These are phyloP conservation scores for Neostethus bicornis DNA, from an alignment of 2,797 vertebrate genomes.

Conservation along the genomic window DNA sequence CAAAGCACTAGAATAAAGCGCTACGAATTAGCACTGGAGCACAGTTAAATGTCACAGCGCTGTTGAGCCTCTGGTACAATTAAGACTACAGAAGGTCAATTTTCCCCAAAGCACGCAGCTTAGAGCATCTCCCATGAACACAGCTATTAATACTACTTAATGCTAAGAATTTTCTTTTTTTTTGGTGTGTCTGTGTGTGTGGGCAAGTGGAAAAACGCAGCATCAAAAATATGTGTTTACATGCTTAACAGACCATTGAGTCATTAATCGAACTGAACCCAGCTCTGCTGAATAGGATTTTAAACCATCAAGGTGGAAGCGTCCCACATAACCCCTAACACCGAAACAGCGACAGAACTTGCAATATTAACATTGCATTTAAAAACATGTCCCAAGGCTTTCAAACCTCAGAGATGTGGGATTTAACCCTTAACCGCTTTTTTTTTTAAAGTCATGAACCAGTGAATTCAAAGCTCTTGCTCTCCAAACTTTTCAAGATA, in stretches of 20 bases:
- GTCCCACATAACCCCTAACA: conserved; percentile 10
- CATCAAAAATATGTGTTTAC: conserved; percentile 29
- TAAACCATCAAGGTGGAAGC: conserved; percentile 29
- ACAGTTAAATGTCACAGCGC: conserved; percentile 71
- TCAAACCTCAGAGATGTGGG: too few relatives aligned
- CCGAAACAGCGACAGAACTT: background rate
- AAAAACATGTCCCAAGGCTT: background rate
- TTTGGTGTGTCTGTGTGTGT: conserved; percentile 22
- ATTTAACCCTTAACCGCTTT: too few relatives aligned
- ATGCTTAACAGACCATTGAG: conserved; percentile 24
- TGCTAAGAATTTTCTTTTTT: conserved; percentile 54
- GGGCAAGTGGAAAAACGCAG: conserved; percentile 13
- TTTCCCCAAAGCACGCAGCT: conserved; percentile 60
- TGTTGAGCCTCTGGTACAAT: conserved; percentile 71
- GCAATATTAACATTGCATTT: background rate
- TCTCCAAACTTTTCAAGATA: too few relatives aligned
- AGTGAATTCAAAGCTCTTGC: too few relatives aligned
- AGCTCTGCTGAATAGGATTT: conserved; percentile 42
- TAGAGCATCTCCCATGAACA: conserved; percentile 51
- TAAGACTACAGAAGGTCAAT: conserved; percentile 76
- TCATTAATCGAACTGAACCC: conserved; percentile 42
- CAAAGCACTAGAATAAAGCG: conserved; percentile 65
- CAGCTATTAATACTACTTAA: conserved; percentile 65
- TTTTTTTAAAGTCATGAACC: too few relatives aligned
- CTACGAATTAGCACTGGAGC: conserved; percentile 67